Percentiles rank a stretch among this genome's conserved stretches.
phyloP scores from a whole-genome alignment of 2,113 vertebrate genomes.

The Pionites leucogaster region DNA sequence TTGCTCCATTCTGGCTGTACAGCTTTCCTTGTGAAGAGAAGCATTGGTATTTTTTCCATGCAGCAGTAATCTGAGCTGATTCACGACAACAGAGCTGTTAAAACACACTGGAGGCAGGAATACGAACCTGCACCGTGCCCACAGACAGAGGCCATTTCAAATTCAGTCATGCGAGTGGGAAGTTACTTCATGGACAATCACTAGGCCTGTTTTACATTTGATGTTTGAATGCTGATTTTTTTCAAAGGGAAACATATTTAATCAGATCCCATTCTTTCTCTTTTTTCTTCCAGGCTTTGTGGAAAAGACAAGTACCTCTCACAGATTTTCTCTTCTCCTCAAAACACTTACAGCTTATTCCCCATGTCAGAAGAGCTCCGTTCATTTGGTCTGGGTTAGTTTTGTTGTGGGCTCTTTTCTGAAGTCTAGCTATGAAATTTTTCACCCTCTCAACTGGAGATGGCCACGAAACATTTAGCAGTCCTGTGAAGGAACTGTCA shows the following conservation, averaged over 20 bases:
- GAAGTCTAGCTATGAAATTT: background rate
- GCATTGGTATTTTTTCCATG: background rate
- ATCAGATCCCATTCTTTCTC: background rate
- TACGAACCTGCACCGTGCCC: background rate
- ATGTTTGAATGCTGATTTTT: background rate
- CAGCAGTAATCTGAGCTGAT: background rate
- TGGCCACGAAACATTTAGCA: background rate
- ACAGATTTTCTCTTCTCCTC: background rate
- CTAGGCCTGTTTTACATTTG: background rate
- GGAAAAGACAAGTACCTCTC: background rate
- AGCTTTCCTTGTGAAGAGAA: background rate
- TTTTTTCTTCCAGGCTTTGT: background rate
- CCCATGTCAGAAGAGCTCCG: background rate
- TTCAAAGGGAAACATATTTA: slow-evolving; percentile 20
- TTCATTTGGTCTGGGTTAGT: background rate
- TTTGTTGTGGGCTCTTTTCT: background rate
- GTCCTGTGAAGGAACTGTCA: background rate
- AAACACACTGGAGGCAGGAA: background rate
- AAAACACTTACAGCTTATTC: background rate
- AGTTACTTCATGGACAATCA: background rate
- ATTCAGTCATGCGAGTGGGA: background rate
- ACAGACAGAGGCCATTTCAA: background rate
- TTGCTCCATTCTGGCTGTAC: background rate
- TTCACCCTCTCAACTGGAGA: background rate
- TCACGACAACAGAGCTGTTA: background rate